Evolutionary conservation across 2,888 invertebrate genomes (phyloP).

Genomic region (Lycophotia porphyrea): DNA sequence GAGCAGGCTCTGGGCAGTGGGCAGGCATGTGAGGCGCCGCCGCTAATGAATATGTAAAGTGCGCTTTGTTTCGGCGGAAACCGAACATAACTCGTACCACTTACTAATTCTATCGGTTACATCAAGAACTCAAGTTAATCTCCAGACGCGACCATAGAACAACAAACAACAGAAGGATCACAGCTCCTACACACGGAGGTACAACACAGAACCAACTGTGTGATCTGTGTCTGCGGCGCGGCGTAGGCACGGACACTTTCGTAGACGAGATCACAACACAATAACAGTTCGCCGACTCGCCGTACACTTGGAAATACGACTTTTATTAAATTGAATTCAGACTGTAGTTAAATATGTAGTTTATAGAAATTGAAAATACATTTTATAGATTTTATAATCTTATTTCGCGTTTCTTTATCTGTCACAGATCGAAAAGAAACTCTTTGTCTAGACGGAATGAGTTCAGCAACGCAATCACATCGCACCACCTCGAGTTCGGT

Average conservation of each 20-base stretch:
- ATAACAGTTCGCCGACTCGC: background rate
- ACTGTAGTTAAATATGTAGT: too few relatives aligned
- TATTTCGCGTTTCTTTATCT: background rate
- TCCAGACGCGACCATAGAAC: background rate
- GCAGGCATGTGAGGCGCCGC: constrained; percentile 32
- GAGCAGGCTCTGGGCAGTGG: background rate
- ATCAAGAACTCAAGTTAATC: constrained; percentile 9
- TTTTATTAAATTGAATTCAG: background rate
- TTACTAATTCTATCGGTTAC: constrained; percentile 37
- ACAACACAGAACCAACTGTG: background rate
- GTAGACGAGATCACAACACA: background rate
- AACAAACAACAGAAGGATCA: constrained; percentile 24
- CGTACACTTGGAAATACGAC: background rate
- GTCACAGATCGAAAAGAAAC: background rate
- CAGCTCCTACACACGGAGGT: background rate
- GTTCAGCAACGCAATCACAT: background rate
- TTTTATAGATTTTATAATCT: background rate
- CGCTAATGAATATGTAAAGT: constrained; percentile 58
- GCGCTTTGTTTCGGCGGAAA: constrained; percentile 48
- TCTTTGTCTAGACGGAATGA: background rate
- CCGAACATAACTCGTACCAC: constrained; percentile 45
- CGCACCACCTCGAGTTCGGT: background rate
- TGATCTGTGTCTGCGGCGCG: background rate
- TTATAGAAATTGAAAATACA: background rate
- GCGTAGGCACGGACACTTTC: too few relatives aligned